Conservation (phyloP, 1,140 invertebrate genomes). For the Riptortus pedestris region DNA sequence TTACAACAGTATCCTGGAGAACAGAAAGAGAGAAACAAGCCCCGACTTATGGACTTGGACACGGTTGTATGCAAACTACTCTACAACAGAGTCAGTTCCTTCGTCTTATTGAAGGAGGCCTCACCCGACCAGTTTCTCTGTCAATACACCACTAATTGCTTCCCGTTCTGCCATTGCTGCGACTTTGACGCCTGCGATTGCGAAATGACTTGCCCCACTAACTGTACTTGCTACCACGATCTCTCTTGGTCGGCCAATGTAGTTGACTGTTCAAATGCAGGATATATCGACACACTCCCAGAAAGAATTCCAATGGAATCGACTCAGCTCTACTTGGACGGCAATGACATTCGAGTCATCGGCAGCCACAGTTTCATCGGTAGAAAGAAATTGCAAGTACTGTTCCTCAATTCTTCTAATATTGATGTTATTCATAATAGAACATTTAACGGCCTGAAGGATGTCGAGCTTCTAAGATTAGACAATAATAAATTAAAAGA, state of each 20-base stretch:
- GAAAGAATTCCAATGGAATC: conserved; percentile 85
- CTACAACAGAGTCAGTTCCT: conserved; percentile 67
- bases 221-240: conserved; percentile 86
- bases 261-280: conserved; percentile 71
- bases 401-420: conserved; percentile 75
- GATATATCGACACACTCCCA: conserved; percentile 60
- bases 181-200: conserved; percentile 90
- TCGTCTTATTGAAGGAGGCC: conserved; percentile 70
- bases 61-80: conserved; percentile 77
- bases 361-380: conserved; percentile 83
- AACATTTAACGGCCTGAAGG: conserved; percentile 77
- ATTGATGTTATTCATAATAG: conserved; percentile 78
- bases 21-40: conserved; percentile 62
- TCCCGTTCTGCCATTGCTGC: conserved; percentile 82
- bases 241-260: conserved; percentile 85
- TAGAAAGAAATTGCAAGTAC: conserved; percentile 66
- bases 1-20: conserved; percentile 71
- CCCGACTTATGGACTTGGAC: conserved; percentile 75
- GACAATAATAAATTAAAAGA: conserved; percentile 65
- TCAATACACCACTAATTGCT: conserved; percentile 82
- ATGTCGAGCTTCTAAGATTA: conserved; percentile 68
- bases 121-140: conserved; percentile 80
- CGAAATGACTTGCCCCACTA: conserved; percentile 85
- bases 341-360: conserved; percentile 66
- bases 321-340: conserved; percentile 78